Conservation (phyloP, 2,113 vertebrate species). For the Fulmarus glacialis region DNA sequence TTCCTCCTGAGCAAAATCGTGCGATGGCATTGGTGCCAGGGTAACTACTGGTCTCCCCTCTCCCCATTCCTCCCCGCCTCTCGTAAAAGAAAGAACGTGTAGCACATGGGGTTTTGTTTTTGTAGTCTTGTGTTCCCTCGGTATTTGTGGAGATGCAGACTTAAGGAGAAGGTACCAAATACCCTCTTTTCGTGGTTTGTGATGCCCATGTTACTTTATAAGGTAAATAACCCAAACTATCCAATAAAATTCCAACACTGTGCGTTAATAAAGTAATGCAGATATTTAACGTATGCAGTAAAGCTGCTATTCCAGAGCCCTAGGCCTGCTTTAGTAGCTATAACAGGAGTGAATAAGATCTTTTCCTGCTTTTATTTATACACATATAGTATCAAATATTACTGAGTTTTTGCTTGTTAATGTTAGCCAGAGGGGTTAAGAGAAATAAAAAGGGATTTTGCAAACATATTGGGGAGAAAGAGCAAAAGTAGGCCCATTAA, state of each 20-base stretch:
- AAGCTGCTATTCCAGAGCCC: constrained; percentile 62
- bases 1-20: background rate
- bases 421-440: constrained; percentile 51
- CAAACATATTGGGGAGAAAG: constrained; percentile 6
- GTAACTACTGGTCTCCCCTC: background rate
- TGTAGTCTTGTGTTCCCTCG: background rate
- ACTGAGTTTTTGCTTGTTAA: constrained; percentile 58
- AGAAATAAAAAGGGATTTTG: constrained; percentile 35
- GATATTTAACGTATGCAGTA: constrained; percentile 27
- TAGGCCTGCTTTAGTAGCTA: constrained; percentile 56
- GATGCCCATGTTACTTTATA: constrained; percentile 61
- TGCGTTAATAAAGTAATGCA: constrained; percentile 53
- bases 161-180: constrained; percentile 35
- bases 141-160: background rate
- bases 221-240: constrained; percentile 67
- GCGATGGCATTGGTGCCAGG: background rate
- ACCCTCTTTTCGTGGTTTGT: constrained; percentile 31
- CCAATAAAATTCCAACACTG: constrained; percentile 26
- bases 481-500: constrained; percentile 25
- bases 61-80: background rate
- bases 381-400: constrained; percentile 60
- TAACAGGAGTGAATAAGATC: constrained; percentile 53
- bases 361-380: constrained; percentile 56
- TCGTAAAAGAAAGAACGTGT: background rate
- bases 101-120: background rate